A percentile compares a stretch with the other conserved stretches of the same genome.
phyloP scores from a whole-genome alignment of 2,797 vertebrate species.

The Arremon aurantiirostris region DNA sequence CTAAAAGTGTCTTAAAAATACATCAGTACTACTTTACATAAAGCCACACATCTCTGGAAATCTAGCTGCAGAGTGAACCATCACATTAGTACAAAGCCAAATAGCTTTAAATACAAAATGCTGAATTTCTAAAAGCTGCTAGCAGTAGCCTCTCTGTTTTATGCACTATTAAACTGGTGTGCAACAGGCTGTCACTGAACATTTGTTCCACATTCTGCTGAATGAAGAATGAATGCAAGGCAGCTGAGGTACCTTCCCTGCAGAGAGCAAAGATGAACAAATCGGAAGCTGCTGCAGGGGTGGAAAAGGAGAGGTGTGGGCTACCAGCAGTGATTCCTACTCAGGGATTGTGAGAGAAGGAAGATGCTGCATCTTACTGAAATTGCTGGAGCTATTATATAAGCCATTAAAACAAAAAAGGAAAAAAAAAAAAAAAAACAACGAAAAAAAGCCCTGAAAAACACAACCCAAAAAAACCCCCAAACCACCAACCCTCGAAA shows the following conservation, averaged over 20 bases:
- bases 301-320: background rate
- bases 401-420: background rate
- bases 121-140: constrained; percentile 40
- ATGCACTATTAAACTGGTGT: constrained; percentile 25
- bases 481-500: background rate
- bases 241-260: background rate
- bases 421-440: rapidly evolving
- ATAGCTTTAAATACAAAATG: constrained; percentile 52
- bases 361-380: background rate
- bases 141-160: constrained; percentile 4
- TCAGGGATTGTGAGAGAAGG: background rate
- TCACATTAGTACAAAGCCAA: constrained; percentile 28
- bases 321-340: background rate
- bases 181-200: constrained; percentile 28
- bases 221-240: constrained; percentile 16
- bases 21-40: background rate
- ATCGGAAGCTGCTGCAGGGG: background rate
- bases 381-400: background rate
- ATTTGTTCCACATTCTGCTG: constrained; percentile 44
- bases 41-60: background rate
- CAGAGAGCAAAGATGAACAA: constrained; percentile 20
- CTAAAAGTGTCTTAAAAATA: background rate
- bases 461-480: background rate
- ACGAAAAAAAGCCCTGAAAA: background rate
- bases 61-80: background rate